Evolutionary conservation across 2,797 vertebrate species (phyloP).

Genomic region (Crypturellus tataupa): DNA sequence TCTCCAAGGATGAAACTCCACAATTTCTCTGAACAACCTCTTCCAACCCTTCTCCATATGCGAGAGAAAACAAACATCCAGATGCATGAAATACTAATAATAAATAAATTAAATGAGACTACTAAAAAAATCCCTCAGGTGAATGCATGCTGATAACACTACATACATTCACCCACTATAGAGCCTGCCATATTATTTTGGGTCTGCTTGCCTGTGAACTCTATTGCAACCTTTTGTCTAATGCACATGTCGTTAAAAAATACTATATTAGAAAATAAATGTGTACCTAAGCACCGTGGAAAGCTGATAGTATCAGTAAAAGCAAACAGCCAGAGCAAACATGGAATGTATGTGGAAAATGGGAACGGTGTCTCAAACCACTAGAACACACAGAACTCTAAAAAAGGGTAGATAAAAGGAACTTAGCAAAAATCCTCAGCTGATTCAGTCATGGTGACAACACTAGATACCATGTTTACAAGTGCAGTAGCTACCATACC

Average conservation of each 20-base stretch:
- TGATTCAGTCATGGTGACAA: background rate
- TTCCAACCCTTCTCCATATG: background rate
- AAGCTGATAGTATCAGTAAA: background rate
- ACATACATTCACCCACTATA: background rate
- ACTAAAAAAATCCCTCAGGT: background rate
- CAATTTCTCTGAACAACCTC: background rate
- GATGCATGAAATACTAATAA: background rate
- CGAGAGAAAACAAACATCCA: background rate
- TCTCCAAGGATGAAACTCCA: background rate
- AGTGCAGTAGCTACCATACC: background rate
- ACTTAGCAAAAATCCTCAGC: background rate
- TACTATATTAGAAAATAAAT: background rate
- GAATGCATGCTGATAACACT: background rate
- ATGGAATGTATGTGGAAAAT: background rate
- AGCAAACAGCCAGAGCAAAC: background rate
- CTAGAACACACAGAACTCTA: background rate
- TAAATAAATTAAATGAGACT: background rate
- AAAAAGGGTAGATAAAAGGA: background rate
- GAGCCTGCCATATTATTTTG: background rate
- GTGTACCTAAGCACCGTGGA: background rate
- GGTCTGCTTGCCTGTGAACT: background rate
- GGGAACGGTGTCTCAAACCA: background rate
- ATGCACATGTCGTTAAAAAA: background rate
- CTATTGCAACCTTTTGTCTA: conserved; percentile 2
- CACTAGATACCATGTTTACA: background rate